These are phyloP conservation scores for Calephelis nemesis DNA, from an alignment of 1,140 invertebrate genomes.

Conservation along the genomic window DNA sequence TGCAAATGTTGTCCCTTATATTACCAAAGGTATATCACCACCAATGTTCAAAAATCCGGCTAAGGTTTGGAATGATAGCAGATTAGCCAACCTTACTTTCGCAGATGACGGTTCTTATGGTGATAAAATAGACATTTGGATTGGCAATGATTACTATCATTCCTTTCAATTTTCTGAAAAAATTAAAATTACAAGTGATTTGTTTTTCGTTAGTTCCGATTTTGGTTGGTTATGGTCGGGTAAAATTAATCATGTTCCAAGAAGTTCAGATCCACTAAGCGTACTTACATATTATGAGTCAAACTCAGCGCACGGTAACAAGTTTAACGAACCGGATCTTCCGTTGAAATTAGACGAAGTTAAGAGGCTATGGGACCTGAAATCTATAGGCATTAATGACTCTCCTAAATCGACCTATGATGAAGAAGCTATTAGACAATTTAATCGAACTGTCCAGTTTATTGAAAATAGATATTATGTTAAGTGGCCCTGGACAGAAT, in stretches of 20 bases:
- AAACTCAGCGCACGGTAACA: conserved; percentile 13
- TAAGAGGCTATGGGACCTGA: conserved; percentile 34
- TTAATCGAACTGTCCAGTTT: conserved; percentile 31
- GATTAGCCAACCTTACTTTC: no score
- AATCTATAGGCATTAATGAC: conserved; percentile 41
- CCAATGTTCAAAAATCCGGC: no score
- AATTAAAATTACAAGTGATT: neutral
- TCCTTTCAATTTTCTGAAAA: neutral
- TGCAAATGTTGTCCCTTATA: no score
- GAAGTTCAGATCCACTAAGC: neutral
- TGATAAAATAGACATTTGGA: no score
- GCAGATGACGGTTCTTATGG: no score
- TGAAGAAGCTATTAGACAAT: conserved; percentile 35
- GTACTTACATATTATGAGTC: conserved; percentile 34
- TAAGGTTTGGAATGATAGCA: no score
- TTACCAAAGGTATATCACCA: no score
- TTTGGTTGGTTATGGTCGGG: conserved; percentile 22
- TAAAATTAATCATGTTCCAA: neutral
- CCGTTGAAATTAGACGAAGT: conserved; percentile 23
- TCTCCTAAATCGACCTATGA: conserved; percentile 32
- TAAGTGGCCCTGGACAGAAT: conserved; percentile 37
- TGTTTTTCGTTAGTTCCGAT: conserved; percentile 22
- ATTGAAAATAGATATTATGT: conserved; percentile 31
- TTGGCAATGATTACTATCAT: no score
- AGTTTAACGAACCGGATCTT: conserved; percentile 29